Base-by-base conservation (phyloP, 2,113 vertebrate species). In the Tor tambroides region DNA sequence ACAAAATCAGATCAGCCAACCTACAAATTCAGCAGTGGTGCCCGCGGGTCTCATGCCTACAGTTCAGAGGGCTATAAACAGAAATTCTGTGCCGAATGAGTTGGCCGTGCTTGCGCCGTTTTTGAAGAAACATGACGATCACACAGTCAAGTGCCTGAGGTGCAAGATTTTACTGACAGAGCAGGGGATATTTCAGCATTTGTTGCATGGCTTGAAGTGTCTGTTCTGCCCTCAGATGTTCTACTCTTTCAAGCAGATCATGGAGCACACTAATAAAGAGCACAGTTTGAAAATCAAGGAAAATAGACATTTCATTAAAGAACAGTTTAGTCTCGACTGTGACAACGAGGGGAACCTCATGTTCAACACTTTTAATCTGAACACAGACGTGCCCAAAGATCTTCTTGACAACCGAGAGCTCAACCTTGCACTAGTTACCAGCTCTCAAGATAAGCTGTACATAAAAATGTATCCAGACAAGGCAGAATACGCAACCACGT, bases 141-240 rank as follows among this genome's bases (percentile, higher is more conserved):
- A 94, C 72, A 94, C 94, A 0, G 93, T 96, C 7, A 88, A 94
- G 3, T 97, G 97, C 84, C 90, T 95, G 0, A 93, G 93, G 4
- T 97, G 97, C 69, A 95, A 96, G 8, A 93, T 93, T 71, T 89
- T 95, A 59, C 91, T 97, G 23, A 92, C 93, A 0, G 95, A 96
- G 88, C 94, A 95, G 1, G 95, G 96, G 81, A 94, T 97, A 4
- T 94, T 96, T 86, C 95, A 93, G 41, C 97, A 97, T 81, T 86
- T 97, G 79, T 94, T 94, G 89, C 97, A 97, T 21, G 96, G 97
- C 56, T 92, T 97, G 87, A 94, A 95, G 51, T 97, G 97, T 87
- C 88, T 97, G 63, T 96, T 96, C 91, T 97, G 97, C 80, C 94
- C 95, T 0, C 90, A 92, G 43, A 95, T 95, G 86, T 97, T 97